phyloP scores from a whole-genome alignment of 2,888 invertebrate species.

The Pediacus dermestoides region DNA sequence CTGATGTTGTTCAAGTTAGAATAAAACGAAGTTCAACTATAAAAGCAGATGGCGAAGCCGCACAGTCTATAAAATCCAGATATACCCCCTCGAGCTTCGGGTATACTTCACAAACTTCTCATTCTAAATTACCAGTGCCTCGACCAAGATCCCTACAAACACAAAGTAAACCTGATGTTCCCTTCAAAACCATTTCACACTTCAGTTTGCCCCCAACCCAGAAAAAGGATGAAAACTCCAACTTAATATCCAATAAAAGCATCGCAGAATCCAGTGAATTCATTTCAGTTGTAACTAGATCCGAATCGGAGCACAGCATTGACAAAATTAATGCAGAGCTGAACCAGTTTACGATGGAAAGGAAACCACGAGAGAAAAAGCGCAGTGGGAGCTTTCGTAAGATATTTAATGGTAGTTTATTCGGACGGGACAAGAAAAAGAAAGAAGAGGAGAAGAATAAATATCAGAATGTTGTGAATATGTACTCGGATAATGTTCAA shows the following conservation, averaged over 20 bases:
- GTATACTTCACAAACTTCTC: conserved; percentile 29
- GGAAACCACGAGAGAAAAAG: conserved; percentile 42
- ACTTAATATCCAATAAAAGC: conserved; percentile 24
- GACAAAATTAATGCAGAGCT: conserved; percentile 40
- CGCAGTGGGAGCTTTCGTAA: conserved; percentile 42
- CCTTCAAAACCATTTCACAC: no score
- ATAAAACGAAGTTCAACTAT: conserved; percentile 7
- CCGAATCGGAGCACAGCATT: conserved; percentile 42
- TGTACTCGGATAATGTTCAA: conserved; percentile 38
- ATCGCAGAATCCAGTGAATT: conserved; percentile 27
- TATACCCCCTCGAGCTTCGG: conserved; percentile 40
- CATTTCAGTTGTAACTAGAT: conserved; percentile 28
- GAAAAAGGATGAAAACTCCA: conserved; percentile 35
- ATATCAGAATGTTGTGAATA: conserved; percentile 30
- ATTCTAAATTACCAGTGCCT: conserved; percentile 23
- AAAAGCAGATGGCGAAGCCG: conserved; percentile 17
- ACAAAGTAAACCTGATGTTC: no score
- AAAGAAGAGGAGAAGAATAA: conserved; percentile 44
- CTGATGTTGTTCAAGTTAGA: no score
- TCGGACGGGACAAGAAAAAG: conserved; percentile 46
- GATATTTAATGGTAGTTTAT: conserved; percentile 39
- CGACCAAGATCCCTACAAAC: no score
- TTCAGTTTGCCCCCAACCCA: no score
- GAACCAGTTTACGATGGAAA: conserved; percentile 41
- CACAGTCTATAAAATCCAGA: conserved; percentile 30